These are phyloP conservation scores for Sandelia bainsii DNA, from an alignment of 2,797 vertebrate genomes.

Conservation along the genomic window DNA sequence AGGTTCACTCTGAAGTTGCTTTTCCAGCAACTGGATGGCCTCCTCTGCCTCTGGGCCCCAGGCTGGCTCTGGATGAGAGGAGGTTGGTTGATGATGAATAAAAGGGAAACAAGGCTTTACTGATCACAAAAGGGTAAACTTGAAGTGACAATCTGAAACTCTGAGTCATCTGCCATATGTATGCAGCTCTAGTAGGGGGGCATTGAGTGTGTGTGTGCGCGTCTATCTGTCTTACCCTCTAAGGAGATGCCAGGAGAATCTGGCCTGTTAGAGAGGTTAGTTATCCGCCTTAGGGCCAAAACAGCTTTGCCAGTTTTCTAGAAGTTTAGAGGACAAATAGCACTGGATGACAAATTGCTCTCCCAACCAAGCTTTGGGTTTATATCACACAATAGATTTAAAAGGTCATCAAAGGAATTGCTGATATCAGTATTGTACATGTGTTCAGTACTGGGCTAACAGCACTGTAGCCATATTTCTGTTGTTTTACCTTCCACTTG, in stretches of 20 bases:
- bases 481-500: slow-evolving; percentile 88
- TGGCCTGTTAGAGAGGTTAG: slow-evolving; percentile 82
- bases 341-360: slow-evolving; percentile 52
- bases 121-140: slow-evolving; percentile 74
- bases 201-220: slow-evolving; percentile 12
- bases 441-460: background rate
- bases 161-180: slow-evolving; percentile 68
- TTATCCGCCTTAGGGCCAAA: slow-evolving; percentile 88
- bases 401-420: slow-evolving; percentile 38
- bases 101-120: slow-evolving; percentile 47
- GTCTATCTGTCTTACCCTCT: slow-evolving; percentile 75
- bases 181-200: slow-evolving; percentile 37
- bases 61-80: slow-evolving; percentile 71
- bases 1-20: slow-evolving; percentile 75
- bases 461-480: background rate
- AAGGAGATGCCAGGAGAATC: slow-evolving; percentile 73
- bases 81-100: slow-evolving; percentile 23
- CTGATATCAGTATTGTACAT: slow-evolving; percentile 25
- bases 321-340: slow-evolving; percentile 65
- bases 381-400: slow-evolving; percentile 20
- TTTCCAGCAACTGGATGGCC: slow-evolving; percentile 80
- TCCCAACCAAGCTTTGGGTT: slow-evolving; percentile 34
- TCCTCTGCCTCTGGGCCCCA: slow-evolving; percentile 82
- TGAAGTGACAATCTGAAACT: slow-evolving; percentile 74
- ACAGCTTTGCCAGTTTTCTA: slow-evolving; percentile 90